These are phyloP conservation scores for Miniopterus natalensis DNA, from an alignment of 2,113 vertebrate genomes.

Conservation along the genomic window DNA sequence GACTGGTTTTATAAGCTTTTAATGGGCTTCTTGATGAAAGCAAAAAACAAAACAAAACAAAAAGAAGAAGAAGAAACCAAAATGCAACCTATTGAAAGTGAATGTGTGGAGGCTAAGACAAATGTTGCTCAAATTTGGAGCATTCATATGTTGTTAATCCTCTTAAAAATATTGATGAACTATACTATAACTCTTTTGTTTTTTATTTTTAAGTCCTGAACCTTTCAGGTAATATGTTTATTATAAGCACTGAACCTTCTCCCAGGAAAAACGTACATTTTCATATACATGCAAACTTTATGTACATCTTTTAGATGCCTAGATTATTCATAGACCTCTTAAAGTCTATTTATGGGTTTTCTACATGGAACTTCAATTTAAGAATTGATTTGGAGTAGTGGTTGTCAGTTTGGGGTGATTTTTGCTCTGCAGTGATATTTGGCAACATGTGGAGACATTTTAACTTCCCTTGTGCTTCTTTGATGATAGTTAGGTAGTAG, in stretches of 20 bases:
- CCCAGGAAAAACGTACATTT: neutral
- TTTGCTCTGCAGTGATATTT: neutral
- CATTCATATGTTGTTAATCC: neutral
- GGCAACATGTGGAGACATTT: neutral
- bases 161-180: neutral
- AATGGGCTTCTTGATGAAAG: conserved; percentile 19
- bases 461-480: too few species aligned
- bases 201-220: neutral
- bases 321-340: neutral
- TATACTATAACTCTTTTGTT: neutral
- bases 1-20: neutral
- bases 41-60: neutral
- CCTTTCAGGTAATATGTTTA: neutral
- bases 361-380: neutral
- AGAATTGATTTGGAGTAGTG: neutral
- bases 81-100: neutral
- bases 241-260: neutral
- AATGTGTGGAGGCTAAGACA: neutral
- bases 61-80: neutral
- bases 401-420: neutral
- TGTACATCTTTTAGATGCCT: neutral
- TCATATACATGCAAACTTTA: neutral
- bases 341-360: neutral
- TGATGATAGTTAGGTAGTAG: neutral
- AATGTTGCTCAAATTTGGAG: neutral